phyloP scores from a whole-genome alignment of 2,797 vertebrate genomes.

The Poecilia velifera region DNA sequence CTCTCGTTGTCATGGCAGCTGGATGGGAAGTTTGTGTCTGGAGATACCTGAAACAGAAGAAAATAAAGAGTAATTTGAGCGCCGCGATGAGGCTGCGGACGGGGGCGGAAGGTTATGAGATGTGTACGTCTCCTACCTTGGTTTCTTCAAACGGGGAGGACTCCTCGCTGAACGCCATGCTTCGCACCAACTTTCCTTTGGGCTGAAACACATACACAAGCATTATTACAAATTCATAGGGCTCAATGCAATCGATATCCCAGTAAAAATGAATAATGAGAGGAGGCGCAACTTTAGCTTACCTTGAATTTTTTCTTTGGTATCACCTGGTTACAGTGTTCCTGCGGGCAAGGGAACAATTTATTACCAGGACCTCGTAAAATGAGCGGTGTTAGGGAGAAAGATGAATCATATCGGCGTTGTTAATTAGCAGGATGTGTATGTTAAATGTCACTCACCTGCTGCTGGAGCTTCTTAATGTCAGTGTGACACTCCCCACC shows the following conservation, averaged over 20 bases:
- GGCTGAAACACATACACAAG: slow-evolving; percentile 76
- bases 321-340: slow-evolving; percentile 84
- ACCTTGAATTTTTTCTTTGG: slow-evolving; percentile 93
- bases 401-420: slow-evolving; percentile 22
- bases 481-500: slow-evolving; percentile 53
- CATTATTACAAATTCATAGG: slow-evolving; percentile 56
- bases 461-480: slow-evolving; percentile 62
- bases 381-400: not conserved
- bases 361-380: slow-evolving; percentile 39
- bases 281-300: slow-evolving; percentile 60
- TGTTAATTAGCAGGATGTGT: not conserved
- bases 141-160: slow-evolving; percentile 79
- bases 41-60: slow-evolving; percentile 78
- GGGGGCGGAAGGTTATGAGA: not conserved
- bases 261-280: slow-evolving; percentile 60
- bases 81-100: slow-evolving; percentile 13
- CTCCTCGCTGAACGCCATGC: slow-evolving; percentile 91
- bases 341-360: slow-evolving; percentile 70
- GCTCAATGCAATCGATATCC: slow-evolving; percentile 44
- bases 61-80: slow-evolving; percentile 41
- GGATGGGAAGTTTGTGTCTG: slow-evolving; percentile 82
- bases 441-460: slow-evolving; percentile 56
- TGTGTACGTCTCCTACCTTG: slow-evolving; percentile 78
- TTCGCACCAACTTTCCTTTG: slow-evolving; percentile 91
- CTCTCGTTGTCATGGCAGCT: slow-evolving; percentile 86